phyloP scores from a whole-genome alignment of 2,888 invertebrate species.

The Drosophila picticornis region DNA sequence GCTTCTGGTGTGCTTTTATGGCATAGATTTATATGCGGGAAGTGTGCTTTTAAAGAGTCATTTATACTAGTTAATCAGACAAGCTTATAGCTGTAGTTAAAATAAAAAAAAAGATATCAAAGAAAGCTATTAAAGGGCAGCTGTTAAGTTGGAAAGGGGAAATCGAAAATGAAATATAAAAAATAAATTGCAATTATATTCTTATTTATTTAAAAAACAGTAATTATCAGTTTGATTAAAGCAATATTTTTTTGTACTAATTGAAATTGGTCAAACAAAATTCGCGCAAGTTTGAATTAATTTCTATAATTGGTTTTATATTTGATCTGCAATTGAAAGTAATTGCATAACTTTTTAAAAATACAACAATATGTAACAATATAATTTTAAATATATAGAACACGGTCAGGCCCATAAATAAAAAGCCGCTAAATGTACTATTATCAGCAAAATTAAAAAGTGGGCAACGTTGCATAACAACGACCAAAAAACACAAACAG shows the following conservation, averaged over 20 bases:
- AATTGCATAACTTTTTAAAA: neutral
- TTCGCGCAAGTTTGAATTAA: too few species aligned
- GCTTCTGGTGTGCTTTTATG: neutral
- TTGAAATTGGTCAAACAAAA: too few species aligned
- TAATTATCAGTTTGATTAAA: too few species aligned
- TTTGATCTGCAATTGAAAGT: neutral
- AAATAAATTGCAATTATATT: neutral
- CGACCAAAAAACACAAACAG: neutral
- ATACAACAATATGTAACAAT: neutral
- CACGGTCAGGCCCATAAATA: neutral
- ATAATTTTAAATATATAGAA: neutral
- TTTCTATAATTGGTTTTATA: too few species aligned
- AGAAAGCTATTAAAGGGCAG: neutral
- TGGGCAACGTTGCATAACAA: neutral
- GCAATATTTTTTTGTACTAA: too few species aligned
- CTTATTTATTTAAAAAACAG: too few species aligned
- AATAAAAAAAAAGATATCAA: neutral
- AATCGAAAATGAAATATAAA: neutral
- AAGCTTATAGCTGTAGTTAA: neutral
- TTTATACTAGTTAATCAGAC: neutral
- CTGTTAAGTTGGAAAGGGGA: neutral
- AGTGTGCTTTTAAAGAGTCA: neutral
- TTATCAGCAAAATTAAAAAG: neutral
- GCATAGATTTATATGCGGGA: neutral
- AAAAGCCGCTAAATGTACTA: neutral